Evolutionary conservation across 2,888 invertebrate genomes (phyloP).

Genomic region (Euphydryas editha): DNA sequence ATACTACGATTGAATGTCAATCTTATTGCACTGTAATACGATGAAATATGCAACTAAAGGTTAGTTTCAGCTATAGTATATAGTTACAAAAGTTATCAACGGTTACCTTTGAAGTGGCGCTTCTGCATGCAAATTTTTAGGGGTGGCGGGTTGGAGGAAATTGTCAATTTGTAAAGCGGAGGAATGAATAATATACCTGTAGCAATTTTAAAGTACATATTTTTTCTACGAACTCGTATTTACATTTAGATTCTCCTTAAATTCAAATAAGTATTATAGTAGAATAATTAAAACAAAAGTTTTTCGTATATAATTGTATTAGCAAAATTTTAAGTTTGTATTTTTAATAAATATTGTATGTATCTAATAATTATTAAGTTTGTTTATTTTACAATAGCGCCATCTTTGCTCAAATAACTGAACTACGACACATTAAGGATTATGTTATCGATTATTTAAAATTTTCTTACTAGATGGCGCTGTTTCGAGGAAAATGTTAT

Average conservation of each 20-base stretch:
- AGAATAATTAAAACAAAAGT: background rate
- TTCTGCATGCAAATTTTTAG: slow-evolving; percentile 81
- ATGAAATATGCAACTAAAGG: slow-evolving; percentile 33
- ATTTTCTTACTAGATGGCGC: background rate
- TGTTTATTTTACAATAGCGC: background rate
- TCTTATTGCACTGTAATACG: background rate
- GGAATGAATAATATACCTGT: slow-evolving; percentile 27
- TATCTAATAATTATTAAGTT: too few relatives aligned
- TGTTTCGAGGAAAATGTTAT: too few relatives aligned
- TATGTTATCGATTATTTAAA: background rate
- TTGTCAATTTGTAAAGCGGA: slow-evolving; percentile 61
- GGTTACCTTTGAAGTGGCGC: slow-evolving; percentile 81
- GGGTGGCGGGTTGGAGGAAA: slow-evolving; percentile 56
- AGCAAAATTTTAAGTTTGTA: too few relatives aligned
- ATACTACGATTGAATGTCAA: slow-evolving; percentile 37
- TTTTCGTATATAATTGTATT: too few relatives aligned
- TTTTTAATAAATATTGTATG: too few relatives aligned
- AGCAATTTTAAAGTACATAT: background rate
- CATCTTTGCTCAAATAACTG: background rate
- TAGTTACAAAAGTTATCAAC: slow-evolving; percentile 67
- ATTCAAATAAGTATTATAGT: background rate
- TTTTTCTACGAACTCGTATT: background rate
- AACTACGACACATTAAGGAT: background rate
- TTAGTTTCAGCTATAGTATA: slow-evolving; percentile 30
- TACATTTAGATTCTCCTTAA: background rate